Evolutionary conservation across 2,797 vertebrate genomes (phyloP).

Genomic region (Prunella strophiata): DNA sequence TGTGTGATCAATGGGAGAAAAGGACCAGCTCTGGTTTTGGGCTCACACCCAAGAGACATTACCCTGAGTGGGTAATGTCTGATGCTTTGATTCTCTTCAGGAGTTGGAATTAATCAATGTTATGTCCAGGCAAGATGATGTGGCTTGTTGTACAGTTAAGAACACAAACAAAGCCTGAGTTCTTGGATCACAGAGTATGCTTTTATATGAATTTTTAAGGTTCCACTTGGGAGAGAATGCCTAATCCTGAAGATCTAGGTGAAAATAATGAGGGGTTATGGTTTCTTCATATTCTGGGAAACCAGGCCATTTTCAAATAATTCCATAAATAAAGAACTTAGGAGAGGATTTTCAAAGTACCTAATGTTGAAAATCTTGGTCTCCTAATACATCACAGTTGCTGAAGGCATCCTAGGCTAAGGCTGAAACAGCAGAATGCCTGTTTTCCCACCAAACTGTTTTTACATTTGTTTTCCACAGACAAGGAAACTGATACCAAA

Average conservation of each 20-base stretch:
- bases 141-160: background rate
- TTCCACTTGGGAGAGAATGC: background rate
- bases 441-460: constrained; percentile 22
- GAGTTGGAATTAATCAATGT: background rate
- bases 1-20: background rate
- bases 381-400: background rate
- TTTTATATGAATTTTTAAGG: background rate
- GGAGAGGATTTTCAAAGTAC: background rate
- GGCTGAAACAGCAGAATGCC: background rate
- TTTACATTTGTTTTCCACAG: background rate
- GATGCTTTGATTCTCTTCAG: background rate
- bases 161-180: background rate
- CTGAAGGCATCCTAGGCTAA: background rate
- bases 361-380: background rate
- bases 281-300: background rate
- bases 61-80: background rate
- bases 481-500: background rate
- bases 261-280: background rate
- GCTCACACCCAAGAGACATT: background rate
- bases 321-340: background rate
- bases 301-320: background rate
- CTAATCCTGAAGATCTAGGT: background rate
- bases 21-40: background rate
- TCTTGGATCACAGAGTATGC: background rate
- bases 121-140: background rate